Percentiles rank a stretch among this genome's conserved stretches.
Evolutionary conservation across 2,797 vertebrate genomes (phyloP).

Genomic region (Spinibarbus caldwelli): DNA sequence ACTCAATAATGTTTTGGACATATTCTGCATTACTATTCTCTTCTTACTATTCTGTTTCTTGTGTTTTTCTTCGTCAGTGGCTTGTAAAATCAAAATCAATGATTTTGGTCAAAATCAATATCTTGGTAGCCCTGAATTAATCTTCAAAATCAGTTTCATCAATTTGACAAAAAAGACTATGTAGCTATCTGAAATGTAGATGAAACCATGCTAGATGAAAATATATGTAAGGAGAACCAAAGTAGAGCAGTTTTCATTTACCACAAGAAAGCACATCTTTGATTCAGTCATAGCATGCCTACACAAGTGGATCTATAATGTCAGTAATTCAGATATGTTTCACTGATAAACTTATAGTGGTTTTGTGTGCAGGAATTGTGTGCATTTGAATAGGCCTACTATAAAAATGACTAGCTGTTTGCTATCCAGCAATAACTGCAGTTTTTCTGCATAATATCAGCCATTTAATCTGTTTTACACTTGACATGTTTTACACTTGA

Average conservation of each 20-base stretch:
- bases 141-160: background rate
- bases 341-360: slow-evolving; percentile 30
- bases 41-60: slow-evolving; percentile 53
- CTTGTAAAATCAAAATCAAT: no score
- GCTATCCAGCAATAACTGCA: background rate
- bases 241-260: slow-evolving; percentile 28
- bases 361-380: slow-evolving; percentile 4
- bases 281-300: slow-evolving; percentile 58
- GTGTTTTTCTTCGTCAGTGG: slow-evolving; percentile 37
- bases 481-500: background rate
- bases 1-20: slow-evolving; percentile 58
- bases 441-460: background rate
- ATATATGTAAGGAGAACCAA: slow-evolving; percentile 1
- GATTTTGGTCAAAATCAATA: no score
- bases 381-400: background rate
- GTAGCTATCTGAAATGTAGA: background rate
- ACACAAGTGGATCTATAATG: slow-evolving; percentile 10
- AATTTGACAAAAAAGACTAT: background rate
- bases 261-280: slow-evolving; percentile 38
- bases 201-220: slow-evolving; percentile 11
- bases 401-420: background rate
- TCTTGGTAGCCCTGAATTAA: background rate
- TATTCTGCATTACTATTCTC: slow-evolving; percentile 65
- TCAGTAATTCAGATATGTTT: slow-evolving; percentile 52
- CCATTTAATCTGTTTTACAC: background rate